Percentiles rank a stretch among this genome's conserved stretches.
phyloP scores from a whole-genome alignment of 2,797 vertebrate genomes.

The Acanthurus tractus region DNA sequence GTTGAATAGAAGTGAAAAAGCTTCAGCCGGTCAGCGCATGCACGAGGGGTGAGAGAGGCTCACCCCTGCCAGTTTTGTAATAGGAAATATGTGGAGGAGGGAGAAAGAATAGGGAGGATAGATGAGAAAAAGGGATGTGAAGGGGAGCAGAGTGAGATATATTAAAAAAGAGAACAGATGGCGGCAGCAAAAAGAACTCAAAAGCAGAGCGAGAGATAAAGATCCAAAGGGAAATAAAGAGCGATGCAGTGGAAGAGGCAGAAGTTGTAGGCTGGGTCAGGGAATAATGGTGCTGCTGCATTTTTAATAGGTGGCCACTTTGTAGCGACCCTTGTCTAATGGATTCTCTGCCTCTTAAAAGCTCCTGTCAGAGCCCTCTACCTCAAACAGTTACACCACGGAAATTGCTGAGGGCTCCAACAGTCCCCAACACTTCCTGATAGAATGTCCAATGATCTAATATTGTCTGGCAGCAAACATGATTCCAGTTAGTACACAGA shows the following conservation, averaged over 20 bases:
- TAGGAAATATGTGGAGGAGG: conserved; percentile 57
- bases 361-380: conserved; percentile 77
- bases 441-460: conserved; percentile 58
- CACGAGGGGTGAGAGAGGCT: conserved; percentile 43
- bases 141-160: conserved; percentile 44
- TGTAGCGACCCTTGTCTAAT: conserved; percentile 87
- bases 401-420: conserved; percentile 73
- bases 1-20: conserved; percentile 60
- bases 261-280: conserved; percentile 77
- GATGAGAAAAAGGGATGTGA: conserved; percentile 39
- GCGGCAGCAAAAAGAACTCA: conserved; percentile 54
- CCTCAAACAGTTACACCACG: conserved; percentile 72
- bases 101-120: conserved; percentile 29
- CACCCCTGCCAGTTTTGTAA: conserved; percentile 61
- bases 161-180: conserved; percentile 68
- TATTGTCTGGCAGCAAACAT: conserved; percentile 63
- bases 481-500: conserved; percentile 54
- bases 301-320: conserved; percentile 90
- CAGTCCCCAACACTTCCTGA: conserved; percentile 68
- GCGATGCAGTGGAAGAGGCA: conserved; percentile 66
- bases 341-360: conserved; percentile 87
- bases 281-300: conserved; percentile 88
- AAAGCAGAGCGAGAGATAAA: conserved; percentile 33
- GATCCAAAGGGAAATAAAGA: conserved; percentile 72
- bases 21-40: conserved; percentile 57